Evolutionary conservation across 2,113 vertebrate species (phyloP), one percentile per base, ranked within the genome.

Genomic region (Atrichornis clamosus): DNA sequence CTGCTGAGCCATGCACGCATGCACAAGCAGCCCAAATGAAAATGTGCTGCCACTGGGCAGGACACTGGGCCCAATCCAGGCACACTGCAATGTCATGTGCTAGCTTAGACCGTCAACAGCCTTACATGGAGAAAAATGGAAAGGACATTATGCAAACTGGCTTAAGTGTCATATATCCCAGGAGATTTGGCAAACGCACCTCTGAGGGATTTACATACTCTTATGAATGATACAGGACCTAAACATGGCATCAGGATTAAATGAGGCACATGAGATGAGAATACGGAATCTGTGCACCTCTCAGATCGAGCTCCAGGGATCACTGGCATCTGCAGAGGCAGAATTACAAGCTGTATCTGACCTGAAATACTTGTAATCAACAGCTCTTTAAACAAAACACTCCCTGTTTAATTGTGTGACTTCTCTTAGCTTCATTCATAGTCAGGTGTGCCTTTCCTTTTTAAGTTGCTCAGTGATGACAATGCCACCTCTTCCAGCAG

Each of bases 231-330:
- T 30, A 72, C 47, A 72, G 42, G 7, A 81, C 39, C 95, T 94
- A 95, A 96, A 95, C 64, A 41, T 0, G 44, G 86, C 76, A 91
- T n/a, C 26, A 7, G n/a, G 95, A 92, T 75, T 95, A 82, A 91
- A 35, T 3, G n/a, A 78, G 39, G 56, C 79, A 55, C 22, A 39
- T 6, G 35, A 53, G 67, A 73, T 33, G 30, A 46, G 23, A 59
- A 56, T 9, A n/a, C 0, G 1, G 59, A 59, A 81, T 59, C 64
- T 32, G 26, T 39, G 69, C 42, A 26, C 17, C 56, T 49, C 70
- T 76, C 0, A 2, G 82, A 20, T n/a, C 0, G 4, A 64, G 63
- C 63, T 41, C 55, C 24, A 65, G 49, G 35, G 59, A 91, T 41
- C 17, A 23, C 19, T 19, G 67, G 30, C 64, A 72, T 52, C 65